Evolutionary conservation across 2,888 invertebrate species (phyloP).

Genomic region (Aporophyla nigra): DNA sequence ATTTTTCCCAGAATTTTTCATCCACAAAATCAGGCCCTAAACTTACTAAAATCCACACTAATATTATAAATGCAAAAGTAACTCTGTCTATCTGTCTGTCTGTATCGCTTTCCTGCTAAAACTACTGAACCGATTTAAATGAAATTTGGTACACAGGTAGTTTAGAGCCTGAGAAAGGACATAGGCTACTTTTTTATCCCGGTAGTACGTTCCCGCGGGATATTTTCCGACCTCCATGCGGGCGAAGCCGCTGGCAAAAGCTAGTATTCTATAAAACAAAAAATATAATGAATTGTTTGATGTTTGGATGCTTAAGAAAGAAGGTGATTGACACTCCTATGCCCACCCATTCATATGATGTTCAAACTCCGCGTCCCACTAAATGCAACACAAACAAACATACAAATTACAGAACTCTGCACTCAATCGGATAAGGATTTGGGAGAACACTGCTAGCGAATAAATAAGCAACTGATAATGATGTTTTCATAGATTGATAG

Average conservation of each 20-base stretch:
- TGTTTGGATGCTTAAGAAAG: too few relatives aligned
- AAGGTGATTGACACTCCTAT: background rate
- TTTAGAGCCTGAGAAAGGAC: too few relatives aligned
- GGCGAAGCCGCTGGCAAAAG: too few relatives aligned
- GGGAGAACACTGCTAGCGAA: conserved; percentile 42
- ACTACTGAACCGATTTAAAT: too few relatives aligned
- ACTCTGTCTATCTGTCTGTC: too few relatives aligned
- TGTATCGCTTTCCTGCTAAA: too few relatives aligned
- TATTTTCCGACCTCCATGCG: too few relatives aligned
- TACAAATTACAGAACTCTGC: conserved; percentile 16
- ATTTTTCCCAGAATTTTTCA: background rate
- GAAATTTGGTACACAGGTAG: too few relatives aligned
- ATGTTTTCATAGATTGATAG: conserved; percentile 22
- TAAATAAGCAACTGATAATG: conserved; percentile 36
- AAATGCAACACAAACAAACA: conserved; percentile 32
- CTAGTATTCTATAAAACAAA: background rate
- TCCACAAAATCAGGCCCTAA: background rate
- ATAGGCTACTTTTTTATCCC: too few relatives aligned
- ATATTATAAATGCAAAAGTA: too few relatives aligned
- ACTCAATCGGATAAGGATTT: conserved; percentile 38
- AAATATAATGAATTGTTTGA: too few relatives aligned
- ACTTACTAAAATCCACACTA: background rate
- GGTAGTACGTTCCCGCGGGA: too few relatives aligned
- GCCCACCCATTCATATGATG: background rate
- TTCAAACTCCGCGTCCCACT: background rate